Conservation (phyloP, 1,140 invertebrate genomes). For the Lordiphosa clarofinis region DNA sequence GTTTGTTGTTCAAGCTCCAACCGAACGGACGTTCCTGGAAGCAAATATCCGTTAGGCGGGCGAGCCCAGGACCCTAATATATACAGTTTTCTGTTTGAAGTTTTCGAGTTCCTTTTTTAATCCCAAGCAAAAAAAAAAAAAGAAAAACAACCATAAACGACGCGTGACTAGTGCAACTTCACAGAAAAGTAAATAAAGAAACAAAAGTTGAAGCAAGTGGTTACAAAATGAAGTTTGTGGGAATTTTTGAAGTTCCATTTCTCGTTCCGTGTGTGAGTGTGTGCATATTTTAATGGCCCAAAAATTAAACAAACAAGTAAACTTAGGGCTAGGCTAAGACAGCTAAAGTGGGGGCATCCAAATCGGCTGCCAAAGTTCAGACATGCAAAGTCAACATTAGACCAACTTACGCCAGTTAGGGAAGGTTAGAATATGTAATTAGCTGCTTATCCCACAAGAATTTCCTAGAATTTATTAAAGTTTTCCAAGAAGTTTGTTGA, state of each 20-base stretch:
- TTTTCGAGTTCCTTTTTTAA: constrained; percentile 11
- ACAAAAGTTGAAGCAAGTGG: no score
- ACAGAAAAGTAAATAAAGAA: constrained; percentile 6
- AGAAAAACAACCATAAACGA: not conserved
- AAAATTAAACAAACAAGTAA: constrained; percentile 25
- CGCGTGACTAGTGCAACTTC: constrained; percentile 8
- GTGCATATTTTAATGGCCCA: constrained; percentile 35
- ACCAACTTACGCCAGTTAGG: constrained; percentile 5
- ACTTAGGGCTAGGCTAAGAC: constrained; percentile 8
- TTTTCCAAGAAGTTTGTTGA: no score
- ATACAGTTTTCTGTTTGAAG: constrained; percentile 17
- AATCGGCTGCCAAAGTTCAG: constrained; percentile 22
- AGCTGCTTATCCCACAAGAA: constrained; percentile 4
- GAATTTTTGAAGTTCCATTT: constrained; percentile 15
- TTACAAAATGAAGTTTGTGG: constrained; percentile 25
- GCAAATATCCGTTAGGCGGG: constrained; percentile 17
- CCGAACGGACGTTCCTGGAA: constrained; percentile 55
- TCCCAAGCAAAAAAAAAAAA: no score
- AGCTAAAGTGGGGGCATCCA: not conserved
- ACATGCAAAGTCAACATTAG: constrained; percentile 47
- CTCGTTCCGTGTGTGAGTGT: constrained; percentile 23
- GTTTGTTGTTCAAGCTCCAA: constrained; percentile 68
- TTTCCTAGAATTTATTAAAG: no score
- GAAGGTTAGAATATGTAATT: not conserved
- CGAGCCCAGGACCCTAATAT: constrained; percentile 15